Percentiles rank a stretch among this genome's conserved stretches.
Conservation (phyloP, 2,113 vertebrate genomes). For the Pedionomus torquatus region DNA sequence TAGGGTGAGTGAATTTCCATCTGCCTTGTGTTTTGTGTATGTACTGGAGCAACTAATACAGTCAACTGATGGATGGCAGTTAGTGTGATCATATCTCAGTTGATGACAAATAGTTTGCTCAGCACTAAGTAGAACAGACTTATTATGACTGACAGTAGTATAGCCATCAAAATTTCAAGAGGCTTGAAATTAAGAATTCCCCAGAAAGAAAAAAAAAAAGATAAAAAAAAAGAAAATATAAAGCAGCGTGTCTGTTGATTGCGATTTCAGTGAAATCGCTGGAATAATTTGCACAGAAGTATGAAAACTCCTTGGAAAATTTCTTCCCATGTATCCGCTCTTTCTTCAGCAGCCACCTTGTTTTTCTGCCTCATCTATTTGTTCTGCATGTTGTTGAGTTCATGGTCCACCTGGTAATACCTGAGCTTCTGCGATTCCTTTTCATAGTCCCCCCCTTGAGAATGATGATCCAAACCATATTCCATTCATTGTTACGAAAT, state of each 20-base stretch:
- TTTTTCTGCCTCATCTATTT: slow-evolving; percentile 15
- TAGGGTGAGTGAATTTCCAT: slow-evolving; percentile 50
- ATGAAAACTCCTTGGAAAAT: slow-evolving; percentile 10
- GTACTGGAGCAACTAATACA: slow-evolving; percentile 25
- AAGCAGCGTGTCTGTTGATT: neutral
- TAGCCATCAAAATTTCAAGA: slow-evolving; percentile 18
- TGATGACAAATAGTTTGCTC: slow-evolving; percentile 54
- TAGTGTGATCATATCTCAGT: slow-evolving; percentile 30
- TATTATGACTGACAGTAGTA: slow-evolving; percentile 8
- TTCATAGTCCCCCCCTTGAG: neutral
- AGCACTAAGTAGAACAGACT: slow-evolving; percentile 41
- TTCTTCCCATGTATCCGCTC: neutral
- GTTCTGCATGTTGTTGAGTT: slow-evolving; percentile 12
- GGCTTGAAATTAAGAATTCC: slow-evolving; percentile 38
- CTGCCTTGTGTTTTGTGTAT: slow-evolving; percentile 51
- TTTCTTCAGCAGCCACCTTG: neutral
- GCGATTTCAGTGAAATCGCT: neutral
- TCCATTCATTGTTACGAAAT: neutral
- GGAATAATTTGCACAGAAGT: slow-evolving; percentile 3
- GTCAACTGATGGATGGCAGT: slow-evolving; percentile 52
- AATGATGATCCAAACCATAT: neutral
- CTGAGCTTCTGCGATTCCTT: neutral
- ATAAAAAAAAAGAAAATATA: too few relatives aligned
- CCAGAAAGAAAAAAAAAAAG: neutral
- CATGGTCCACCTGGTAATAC: neutral